phyloP scores from a whole-genome alignment of 2,888 invertebrate genomes.

The Fragum sueziense region DNA sequence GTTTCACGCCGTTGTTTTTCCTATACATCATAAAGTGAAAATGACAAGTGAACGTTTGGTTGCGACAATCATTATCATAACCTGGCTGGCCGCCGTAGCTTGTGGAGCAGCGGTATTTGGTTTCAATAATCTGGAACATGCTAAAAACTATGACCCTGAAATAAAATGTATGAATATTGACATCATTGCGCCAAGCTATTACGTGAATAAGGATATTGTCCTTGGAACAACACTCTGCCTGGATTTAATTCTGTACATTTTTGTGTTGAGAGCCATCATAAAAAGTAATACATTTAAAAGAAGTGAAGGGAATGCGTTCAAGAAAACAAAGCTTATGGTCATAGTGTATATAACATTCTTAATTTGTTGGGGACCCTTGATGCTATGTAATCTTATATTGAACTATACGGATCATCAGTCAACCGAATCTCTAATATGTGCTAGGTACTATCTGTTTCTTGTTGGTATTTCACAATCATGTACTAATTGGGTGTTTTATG shows the following conservation, averaged over 20 bases:
- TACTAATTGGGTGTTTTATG: neutral
- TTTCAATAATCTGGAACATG: neutral
- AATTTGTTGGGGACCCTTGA: neutral
- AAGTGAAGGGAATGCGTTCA: neutral
- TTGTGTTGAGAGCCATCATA: neutral
- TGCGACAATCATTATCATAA: neutral
- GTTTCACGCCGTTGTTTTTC: neutral
- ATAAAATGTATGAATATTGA: neutral
- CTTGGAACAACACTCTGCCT: neutral
- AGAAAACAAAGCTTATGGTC: conserved; percentile 8
- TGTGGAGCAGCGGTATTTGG: neutral
- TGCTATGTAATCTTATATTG: neutral
- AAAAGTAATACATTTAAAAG: neutral
- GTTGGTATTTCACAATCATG: neutral
- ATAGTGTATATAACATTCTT: neutral
- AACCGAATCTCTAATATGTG: neutral
- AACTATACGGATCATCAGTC: neutral
- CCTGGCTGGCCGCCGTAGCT: neutral
- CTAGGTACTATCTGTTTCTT: neutral
- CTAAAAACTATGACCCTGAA: neutral
- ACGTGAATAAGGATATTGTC: neutral
- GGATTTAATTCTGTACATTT: neutral
- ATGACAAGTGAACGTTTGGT: neutral
- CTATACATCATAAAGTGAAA: neutral
- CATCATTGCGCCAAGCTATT: neutral